These are phyloP conservation scores for Cotesia typhae DNA, from an alignment of 1,140 invertebrate genomes.

Conservation along the genomic window DNA sequence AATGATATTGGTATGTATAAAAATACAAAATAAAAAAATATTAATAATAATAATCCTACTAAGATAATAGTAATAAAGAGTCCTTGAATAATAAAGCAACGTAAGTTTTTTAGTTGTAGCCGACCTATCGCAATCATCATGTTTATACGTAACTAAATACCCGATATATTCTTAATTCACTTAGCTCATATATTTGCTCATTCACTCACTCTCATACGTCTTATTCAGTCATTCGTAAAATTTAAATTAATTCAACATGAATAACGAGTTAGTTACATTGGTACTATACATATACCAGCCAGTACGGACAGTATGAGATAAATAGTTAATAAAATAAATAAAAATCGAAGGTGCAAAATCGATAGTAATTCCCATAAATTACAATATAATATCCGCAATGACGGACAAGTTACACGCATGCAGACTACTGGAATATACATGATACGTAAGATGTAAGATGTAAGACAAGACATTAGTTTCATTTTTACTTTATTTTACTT, in stretches of 20 bases:
- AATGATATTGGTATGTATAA: too few relatives aligned
- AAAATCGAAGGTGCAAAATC: slow-evolving; percentile 11
- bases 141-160: not conserved
- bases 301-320: not conserved
- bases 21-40: too few relatives aligned
- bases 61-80: not conserved
- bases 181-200: not conserved
- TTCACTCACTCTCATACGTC: not conserved
- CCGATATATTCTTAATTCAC: slow-evolving; percentile 1
- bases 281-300: not conserved
- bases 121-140: slow-evolving; percentile 18
- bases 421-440: too few relatives aligned
- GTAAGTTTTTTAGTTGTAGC: not conserved
- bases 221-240: not conserved
- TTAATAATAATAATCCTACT: too few relatives aligned
- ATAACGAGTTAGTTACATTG: slow-evolving; percentile 7
- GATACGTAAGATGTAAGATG: too few relatives aligned
- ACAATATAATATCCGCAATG: slow-evolving; percentile 32
- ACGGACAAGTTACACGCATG: not conserved
- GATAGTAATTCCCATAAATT: slow-evolving; percentile 35
- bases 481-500: not conserved
- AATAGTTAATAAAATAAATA: slow-evolving; percentile 20
- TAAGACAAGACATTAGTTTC: too few relatives aligned
- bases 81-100: slow-evolving; percentile 15
- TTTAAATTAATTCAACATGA: slow-evolving; percentile 24